Evolutionary conservation across 2,113 vertebrate genomes (phyloP).

Genomic region (Hyperopisus bebe): DNA sequence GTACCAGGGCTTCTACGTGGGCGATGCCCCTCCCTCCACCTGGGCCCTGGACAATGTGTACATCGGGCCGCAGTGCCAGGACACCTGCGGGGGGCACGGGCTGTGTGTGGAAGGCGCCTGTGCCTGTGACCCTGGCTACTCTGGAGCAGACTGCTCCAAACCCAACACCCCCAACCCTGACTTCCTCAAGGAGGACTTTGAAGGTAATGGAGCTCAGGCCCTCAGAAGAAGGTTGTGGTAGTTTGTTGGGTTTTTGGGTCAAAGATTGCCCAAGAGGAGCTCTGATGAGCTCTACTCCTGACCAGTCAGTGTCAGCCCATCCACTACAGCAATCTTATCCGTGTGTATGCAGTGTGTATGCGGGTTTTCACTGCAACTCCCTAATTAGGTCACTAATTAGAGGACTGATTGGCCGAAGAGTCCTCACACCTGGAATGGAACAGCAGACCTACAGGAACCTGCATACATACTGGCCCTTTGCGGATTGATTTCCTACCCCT

Average conservation of each 20-base stretch:
- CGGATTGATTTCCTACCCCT: not conserved
- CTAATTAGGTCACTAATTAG: not conserved
- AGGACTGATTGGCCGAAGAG: not conserved
- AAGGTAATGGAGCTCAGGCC: conserved; percentile 65
- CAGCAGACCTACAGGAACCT: not conserved
- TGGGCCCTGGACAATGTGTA: conserved; percentile 96
- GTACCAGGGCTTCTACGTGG: conserved; percentile 91
- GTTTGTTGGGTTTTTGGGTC: not conserved
- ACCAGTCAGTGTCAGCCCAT: not conserved
- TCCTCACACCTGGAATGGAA: not conserved
- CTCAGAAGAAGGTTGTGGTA: not conserved
- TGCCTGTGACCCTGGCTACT: conserved; percentile 80
- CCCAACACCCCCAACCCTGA: conserved; percentile 83
- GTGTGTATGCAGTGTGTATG: no score
- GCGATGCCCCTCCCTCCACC: conserved; percentile 76
- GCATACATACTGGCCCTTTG: not conserved
- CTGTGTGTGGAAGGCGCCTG: conserved; percentile 83
- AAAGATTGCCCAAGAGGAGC: not conserved
- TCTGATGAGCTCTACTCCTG: not conserved
- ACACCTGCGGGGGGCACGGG: conserved; percentile 90
- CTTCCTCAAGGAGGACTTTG: conserved; percentile 97
- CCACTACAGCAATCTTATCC: not conserved
- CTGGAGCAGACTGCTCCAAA: conserved; percentile 80
- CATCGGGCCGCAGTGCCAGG: conserved; percentile 90
- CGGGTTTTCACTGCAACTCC: not conserved